phyloP scores from a whole-genome alignment of 2,888 invertebrate species.

The Athalia circularis region DNA sequence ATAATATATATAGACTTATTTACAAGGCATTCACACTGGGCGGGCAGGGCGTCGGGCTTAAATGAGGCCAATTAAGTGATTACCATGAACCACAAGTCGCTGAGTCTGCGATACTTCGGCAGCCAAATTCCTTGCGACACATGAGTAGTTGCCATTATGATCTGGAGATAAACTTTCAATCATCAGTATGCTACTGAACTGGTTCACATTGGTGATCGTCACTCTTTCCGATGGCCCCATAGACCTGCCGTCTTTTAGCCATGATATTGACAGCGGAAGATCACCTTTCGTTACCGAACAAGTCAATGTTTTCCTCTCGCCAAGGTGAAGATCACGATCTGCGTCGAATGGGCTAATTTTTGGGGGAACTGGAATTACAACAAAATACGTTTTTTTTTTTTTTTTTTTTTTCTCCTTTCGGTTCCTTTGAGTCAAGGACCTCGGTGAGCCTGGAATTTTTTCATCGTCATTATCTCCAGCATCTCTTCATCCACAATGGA shows the following conservation, averaged over 20 bases:
- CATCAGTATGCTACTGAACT: slow-evolving; percentile 86
- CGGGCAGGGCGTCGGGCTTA: slow-evolving; percentile 69
- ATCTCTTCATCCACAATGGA: background rate
- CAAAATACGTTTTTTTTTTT: slow-evolving; percentile 41
- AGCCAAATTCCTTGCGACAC: slow-evolving; percentile 83
- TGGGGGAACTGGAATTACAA: slow-evolving; percentile 82
- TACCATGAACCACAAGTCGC: slow-evolving; percentile 87
- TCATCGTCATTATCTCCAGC: no score
- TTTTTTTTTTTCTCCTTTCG: background rate
- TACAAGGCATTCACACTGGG: slow-evolving; percentile 55
- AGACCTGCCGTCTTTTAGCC: slow-evolving; percentile 85
- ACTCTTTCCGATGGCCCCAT: slow-evolving; percentile 80
- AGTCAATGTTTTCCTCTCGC: slow-evolving; percentile 84
- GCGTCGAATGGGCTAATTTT: slow-evolving; percentile 85
- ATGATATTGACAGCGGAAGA: slow-evolving; percentile 83
- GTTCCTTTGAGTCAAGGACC: slow-evolving; percentile 1
- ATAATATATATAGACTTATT: slow-evolving; percentile 53
- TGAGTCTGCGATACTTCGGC: slow-evolving; percentile 85
- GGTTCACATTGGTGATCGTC: slow-evolving; percentile 84
- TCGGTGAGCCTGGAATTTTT: background rate
- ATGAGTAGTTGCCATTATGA: slow-evolving; percentile 87
- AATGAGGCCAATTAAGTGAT: slow-evolving; percentile 74
- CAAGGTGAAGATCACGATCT: slow-evolving; percentile 82
- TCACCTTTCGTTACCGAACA: slow-evolving; percentile 87
- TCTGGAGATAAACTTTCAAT: slow-evolving; percentile 85